Conservation (phyloP, 2,888 invertebrate species). For the Yponomeuta malinellus region DNA sequence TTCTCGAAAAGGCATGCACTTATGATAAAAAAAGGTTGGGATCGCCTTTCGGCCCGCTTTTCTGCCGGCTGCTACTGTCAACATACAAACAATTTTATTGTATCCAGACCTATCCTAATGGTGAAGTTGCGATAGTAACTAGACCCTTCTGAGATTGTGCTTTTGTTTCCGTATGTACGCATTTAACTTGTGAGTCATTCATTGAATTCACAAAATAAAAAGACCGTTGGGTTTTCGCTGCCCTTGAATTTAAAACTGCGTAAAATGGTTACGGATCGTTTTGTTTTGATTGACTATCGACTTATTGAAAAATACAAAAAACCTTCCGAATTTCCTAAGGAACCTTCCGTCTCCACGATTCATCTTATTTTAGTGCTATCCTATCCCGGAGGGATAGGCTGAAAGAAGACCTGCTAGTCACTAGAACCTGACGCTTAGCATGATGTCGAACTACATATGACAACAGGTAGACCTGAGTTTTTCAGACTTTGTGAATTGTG, state of each 20-base stretch:
- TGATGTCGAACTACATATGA: too few species aligned
- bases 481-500: too few species aligned
- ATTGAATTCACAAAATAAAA: not conserved
- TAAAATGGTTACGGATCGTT: too few species aligned
- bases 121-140: not conserved
- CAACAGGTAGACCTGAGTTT: too few species aligned
- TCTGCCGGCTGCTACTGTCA: not conserved
- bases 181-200: not conserved
- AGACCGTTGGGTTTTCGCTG: not conserved
- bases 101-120: not conserved
- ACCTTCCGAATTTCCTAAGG: too few species aligned
- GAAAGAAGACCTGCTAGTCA: too few species aligned
- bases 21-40: not conserved
- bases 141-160: not conserved
- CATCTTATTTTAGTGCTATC: too few species aligned
- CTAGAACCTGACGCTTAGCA: too few species aligned
- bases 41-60: not conserved
- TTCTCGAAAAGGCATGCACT: not conserved
- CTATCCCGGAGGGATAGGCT: too few species aligned
- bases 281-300: too few species aligned
- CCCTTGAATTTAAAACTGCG: not conserved
- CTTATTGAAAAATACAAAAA: too few species aligned
- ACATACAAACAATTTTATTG: not conserved
- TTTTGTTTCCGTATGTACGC: not conserved
- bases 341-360: too few species aligned